phyloP scores from a whole-genome alignment of 2,888 invertebrate species.

The Thera britannica region DNA sequence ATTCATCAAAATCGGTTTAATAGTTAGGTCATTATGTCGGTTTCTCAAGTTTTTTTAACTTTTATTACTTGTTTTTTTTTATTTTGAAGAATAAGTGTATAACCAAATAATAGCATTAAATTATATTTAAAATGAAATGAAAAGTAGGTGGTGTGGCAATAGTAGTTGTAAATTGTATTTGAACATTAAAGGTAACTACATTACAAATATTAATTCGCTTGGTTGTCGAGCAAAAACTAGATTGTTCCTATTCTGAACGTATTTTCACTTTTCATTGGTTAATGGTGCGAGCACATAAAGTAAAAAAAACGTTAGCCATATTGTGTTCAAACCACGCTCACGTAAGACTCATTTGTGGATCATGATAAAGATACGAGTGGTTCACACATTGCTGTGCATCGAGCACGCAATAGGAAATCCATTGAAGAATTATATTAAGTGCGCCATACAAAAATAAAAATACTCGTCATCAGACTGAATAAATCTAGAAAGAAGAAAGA shows the following conservation, averaged over 20 bases:
- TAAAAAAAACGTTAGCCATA: slow-evolving; percentile 9
- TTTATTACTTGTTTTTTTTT: no score
- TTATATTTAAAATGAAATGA: no score
- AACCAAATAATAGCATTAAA: no score
- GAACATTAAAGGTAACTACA: neutral
- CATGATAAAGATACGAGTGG: slow-evolving; percentile 14
- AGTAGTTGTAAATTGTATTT: neutral
- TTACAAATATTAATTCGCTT: neutral
- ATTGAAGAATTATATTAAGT: neutral
- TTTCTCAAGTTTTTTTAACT: no score
- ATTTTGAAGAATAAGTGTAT: no score
- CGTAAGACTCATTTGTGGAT: slow-evolving; percentile 11
- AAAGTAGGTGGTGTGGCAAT: no score
- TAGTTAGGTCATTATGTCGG: no score
- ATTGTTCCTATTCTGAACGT: neutral
- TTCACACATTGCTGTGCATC: slow-evolving; percentile 5
- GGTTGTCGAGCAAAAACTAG: neutral
- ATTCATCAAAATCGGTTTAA: no score
- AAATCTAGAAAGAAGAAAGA: no score
- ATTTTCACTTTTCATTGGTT: slow-evolving; percentile 17
- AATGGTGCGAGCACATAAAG: slow-evolving; percentile 10
- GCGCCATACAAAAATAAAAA: neutral
- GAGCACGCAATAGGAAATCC: slow-evolving; percentile 11
- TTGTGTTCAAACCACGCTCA: slow-evolving; percentile 16
- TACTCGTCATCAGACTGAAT: neutral